A percentile compares a stretch with the other conserved stretches of the same genome.
These are phyloP conservation scores for Hirtodrosophila confusa DNA, from an alignment of 2,888 invertebrate genomes.

Conservation along the genomic window DNA sequence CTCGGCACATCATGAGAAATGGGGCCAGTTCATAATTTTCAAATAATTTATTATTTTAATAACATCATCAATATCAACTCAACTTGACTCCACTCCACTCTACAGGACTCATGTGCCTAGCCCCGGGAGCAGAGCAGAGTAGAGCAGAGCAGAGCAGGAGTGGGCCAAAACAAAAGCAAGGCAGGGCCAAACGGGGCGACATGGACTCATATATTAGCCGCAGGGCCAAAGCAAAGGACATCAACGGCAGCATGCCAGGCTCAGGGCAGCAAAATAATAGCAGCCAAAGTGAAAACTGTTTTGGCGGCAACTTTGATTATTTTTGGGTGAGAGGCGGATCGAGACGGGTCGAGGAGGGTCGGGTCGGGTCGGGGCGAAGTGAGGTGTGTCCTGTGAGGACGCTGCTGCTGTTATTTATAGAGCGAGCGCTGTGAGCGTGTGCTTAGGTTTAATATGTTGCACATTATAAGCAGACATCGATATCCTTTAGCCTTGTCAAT, in stretches of 20 bases:
- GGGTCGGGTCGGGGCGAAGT: conserved; percentile 15
- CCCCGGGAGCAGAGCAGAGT: conserved; percentile 3
- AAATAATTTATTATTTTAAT: conserved; percentile 80
- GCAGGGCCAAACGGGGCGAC: conserved; percentile 66
- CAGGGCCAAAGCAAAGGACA: conserved; percentile 67
- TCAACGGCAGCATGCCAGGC: conserved; percentile 47
- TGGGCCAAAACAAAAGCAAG: conserved; percentile 64
- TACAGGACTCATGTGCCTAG: conserved; percentile 39
- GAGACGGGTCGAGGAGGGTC: conserved; percentile 25
- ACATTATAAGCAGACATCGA: conserved; percentile 82
- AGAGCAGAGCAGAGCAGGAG: conserved; percentile 15
- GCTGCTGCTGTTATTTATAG: conserved; percentile 73
- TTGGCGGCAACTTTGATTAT: conserved; percentile 77
- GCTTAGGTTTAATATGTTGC: conserved; percentile 82
- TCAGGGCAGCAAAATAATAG: conserved; percentile 70
- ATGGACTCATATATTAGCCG: conserved; percentile 75
- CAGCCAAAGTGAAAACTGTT: conserved; percentile 76
- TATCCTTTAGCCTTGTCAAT: conserved; percentile 82
- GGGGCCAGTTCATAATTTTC: conserved; percentile 78
- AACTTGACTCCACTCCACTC: conserved; percentile 32
- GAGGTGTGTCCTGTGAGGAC: conserved; percentile 16
- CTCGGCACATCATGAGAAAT: conserved; percentile 69
- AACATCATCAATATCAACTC: conserved; percentile 79
- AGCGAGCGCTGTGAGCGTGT: conserved; percentile 68
- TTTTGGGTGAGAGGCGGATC: conserved; percentile 23